A percentile compares a stretch with the other conserved stretches of the same genome.
Conservation (phyloP, 1,140 invertebrate genomes). For the Eulimnadia texana region DNA sequence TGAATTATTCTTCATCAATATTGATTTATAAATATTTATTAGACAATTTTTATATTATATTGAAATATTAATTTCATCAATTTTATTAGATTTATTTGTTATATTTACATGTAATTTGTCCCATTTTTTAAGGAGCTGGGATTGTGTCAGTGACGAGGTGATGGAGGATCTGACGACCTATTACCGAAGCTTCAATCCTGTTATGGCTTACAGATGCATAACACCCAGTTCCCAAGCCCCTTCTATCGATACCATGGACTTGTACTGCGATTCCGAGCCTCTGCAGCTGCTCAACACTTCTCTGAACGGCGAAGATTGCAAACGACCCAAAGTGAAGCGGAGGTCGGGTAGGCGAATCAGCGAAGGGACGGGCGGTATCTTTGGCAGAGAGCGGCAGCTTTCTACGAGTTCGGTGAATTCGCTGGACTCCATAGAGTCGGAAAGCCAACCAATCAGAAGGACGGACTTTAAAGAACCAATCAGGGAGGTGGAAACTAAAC, state of each 20-base stretch:
- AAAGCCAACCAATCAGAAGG: neutral
- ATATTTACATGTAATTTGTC: too few relatives aligned
- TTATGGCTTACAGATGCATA: constrained; percentile 38
- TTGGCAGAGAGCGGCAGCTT: neutral
- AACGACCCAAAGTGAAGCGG: constrained; percentile 16
- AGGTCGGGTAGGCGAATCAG: neutral
- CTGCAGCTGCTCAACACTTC: constrained; percentile 26
- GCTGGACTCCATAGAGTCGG: neutral
- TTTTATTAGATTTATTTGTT: too few relatives aligned
- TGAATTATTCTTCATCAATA: too few relatives aligned
- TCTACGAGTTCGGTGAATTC: constrained; percentile 8
- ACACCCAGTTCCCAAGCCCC: constrained; percentile 43
- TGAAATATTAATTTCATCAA: too few relatives aligned
- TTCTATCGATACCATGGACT: constrained; percentile 36
- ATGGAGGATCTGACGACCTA: constrained; percentile 43
- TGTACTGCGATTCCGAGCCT: constrained; percentile 31
- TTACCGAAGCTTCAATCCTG: constrained; percentile 36
- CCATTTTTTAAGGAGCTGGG: constrained; percentile 34
- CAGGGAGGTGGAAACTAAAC: neutral
- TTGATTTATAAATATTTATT: too few relatives aligned
- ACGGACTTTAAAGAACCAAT: neutral
- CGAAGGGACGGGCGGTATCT: neutral
- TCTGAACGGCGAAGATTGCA: constrained; percentile 21
- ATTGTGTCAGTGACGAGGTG: constrained; percentile 38
- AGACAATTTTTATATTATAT: too few relatives aligned